Evolutionary conservation across 2,888 invertebrate species (phyloP).

Genomic region (Tenthredo distinguenda): DNA sequence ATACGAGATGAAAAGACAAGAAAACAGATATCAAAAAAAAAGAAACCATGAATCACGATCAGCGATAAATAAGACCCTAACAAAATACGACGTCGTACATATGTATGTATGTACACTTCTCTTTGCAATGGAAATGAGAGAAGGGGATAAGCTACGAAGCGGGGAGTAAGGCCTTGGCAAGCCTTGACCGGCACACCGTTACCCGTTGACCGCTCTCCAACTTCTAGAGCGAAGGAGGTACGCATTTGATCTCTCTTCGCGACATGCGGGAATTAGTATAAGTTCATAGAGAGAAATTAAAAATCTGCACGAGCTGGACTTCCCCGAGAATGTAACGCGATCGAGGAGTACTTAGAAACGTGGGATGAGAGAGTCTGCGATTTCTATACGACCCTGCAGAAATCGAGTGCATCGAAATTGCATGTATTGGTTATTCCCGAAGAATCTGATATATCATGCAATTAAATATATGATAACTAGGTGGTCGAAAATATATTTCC

Average conservation of each 20-base stretch:
- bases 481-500: neutral
- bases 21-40: neutral
- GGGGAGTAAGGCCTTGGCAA: constrained; percentile 72
- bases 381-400: neutral
- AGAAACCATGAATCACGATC: neutral
- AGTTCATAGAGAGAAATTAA: neutral
- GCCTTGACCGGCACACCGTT: constrained; percentile 75
- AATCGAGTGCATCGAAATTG: neutral
- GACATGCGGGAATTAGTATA: neutral
- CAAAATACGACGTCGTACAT: neutral
- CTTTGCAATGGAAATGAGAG: constrained; percentile 6
- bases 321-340: neutral
- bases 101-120: neutral
- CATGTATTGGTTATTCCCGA: neutral
- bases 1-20: neutral
- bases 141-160: constrained; percentile 51
- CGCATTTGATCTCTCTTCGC: neutral
- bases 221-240: neutral
- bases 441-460: neutral
- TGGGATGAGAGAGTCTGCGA: neutral
- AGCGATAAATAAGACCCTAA: neutral
- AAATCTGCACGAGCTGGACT: neutral
- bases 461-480: neutral
- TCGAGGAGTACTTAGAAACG: neutral
- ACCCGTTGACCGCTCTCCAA: constrained; percentile 56